A percentile compares a stretch with the other conserved stretches of the same genome.
These are phyloP conservation scores for Hippasteria phrygiana DNA, from an alignment of 53 echinoderm and acorn worm genomes.

Conservation along the genomic window DNA sequence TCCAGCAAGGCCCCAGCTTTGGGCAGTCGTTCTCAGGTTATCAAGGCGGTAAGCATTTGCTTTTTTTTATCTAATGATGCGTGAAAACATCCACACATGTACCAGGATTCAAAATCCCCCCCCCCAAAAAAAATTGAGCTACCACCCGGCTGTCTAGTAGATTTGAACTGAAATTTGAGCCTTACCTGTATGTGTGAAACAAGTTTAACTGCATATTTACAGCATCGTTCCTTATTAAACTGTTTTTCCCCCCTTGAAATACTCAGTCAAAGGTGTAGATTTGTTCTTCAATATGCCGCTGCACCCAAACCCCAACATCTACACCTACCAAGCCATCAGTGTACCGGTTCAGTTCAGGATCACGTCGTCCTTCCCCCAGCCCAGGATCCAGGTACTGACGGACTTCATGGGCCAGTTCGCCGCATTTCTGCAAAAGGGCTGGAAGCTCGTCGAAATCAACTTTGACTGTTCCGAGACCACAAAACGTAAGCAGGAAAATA, in stretches of 20 bases:
- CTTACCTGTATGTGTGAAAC: no score
- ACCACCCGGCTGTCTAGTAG: no score
- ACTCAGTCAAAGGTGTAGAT: slow-evolving; percentile 91
- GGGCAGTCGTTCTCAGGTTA: neutral
- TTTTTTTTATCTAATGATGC: no score
- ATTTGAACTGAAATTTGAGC: no score
- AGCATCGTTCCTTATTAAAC: no score
- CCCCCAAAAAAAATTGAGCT: no score
- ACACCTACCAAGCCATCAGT: slow-evolving; percentile 86
- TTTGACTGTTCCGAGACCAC: slow-evolving; percentile 72
- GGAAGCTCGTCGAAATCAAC: slow-evolving; percentile 94
- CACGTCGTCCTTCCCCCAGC: slow-evolving; percentile 44
- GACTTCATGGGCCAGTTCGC: slow-evolving; percentile 78
- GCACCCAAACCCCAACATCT: slow-evolving; percentile 76
- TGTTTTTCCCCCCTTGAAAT: no score
- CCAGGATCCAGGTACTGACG: slow-evolving; percentile 44
- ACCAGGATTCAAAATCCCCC: no score
- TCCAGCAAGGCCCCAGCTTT: slow-evolving; percentile 40
- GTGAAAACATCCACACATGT: no score
- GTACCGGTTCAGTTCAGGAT: slow-evolving; percentile 72
- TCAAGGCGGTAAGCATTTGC: neutral
- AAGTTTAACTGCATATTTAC: no score
- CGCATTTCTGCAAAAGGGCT: slow-evolving; percentile 79
- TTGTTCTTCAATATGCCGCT: slow-evolving; percentile 89
- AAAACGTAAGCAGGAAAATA: slow-evolving; percentile 64